Conservation (phyloP, 2,113 vertebrate genomes). For the Bos indicus region DNA sequence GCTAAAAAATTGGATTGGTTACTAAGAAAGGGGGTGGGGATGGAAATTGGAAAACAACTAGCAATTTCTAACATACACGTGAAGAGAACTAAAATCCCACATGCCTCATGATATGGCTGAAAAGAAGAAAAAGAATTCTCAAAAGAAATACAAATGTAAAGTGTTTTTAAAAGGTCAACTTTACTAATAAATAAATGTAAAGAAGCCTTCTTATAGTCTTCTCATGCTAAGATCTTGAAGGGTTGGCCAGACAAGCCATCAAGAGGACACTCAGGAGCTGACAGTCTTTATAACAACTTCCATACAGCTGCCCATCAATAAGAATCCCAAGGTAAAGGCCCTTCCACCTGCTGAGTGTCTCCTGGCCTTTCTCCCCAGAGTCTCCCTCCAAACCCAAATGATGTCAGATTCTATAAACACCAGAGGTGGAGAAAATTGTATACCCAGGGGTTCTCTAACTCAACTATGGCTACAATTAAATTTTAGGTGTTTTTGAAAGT, state of each 20-base stretch:
- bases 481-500: conserved; percentile 74
- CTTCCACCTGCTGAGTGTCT: neutral
- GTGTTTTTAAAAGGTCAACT: neutral
- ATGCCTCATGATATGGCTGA: neutral
- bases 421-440: conserved; percentile 42
- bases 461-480: conserved; percentile 44
- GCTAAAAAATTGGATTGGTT: neutral
- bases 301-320: neutral
- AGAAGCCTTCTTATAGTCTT: neutral
- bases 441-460: conserved; percentile 32
- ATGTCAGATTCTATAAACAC: conserved; percentile 13
- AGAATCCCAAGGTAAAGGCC: neutral
- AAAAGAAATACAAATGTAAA: neutral
- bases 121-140: neutral
- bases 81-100: neutral
- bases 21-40: neutral
- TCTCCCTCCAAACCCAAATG: conserved; percentile 31
- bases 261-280: neutral
- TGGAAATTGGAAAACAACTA: neutral
- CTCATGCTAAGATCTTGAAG: neutral
- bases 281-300: neutral
- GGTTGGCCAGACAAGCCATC: neutral
- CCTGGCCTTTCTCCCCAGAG: neutral
- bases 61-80: neutral
- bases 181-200: neutral